Conservation (phyloP, 2,113 vertebrate species). For the Mus pahari region DNA sequence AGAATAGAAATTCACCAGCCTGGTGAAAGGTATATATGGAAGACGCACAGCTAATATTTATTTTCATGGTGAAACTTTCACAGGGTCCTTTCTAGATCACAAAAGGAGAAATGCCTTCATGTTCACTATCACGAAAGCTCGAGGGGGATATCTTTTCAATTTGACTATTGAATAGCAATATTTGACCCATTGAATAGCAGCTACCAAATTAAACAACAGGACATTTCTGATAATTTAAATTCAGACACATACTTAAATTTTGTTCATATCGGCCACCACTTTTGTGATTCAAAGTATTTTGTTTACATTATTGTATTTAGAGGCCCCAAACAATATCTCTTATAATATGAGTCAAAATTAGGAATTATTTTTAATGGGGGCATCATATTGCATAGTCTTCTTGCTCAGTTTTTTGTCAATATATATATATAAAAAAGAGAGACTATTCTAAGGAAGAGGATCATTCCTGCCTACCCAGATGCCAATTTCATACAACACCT, state of each 20-base stretch:
- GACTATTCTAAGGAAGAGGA: background rate
- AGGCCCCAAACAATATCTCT: background rate
- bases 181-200: background rate
- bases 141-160: background rate
- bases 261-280: background rate
- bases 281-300: conserved; percentile 1
- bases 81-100: background rate
- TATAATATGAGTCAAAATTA: background rate
- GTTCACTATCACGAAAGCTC: background rate
- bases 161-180: conserved; percentile 4
- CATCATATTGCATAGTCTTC: background rate
- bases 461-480: background rate
- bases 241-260: background rate
- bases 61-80: background rate
- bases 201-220: background rate
- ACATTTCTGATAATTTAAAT: conserved; percentile 3
- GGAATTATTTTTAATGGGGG: background rate
- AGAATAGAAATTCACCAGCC: background rate
- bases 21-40: background rate
- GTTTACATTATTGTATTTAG: background rate
- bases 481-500: background rate
- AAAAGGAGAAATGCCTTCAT: background rate
- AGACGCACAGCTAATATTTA: background rate
- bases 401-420: background rate
- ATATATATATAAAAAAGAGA: background rate